Evolutionary conservation across 2,113 vertebrate species (phyloP).

Genomic region (Clupea harengus): DNA sequence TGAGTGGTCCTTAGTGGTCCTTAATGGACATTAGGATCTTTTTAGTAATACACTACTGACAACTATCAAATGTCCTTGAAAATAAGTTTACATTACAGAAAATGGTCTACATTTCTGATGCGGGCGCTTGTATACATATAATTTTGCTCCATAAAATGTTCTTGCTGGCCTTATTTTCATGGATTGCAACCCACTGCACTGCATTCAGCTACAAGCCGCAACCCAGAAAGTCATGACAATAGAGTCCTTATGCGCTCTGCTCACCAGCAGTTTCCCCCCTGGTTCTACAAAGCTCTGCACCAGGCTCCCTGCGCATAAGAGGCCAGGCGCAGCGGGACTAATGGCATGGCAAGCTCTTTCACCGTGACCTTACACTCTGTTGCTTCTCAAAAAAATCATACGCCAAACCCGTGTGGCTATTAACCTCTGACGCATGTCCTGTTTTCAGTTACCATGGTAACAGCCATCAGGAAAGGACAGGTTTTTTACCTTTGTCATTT

Average conservation of each 20-base stretch:
- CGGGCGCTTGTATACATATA: background rate
- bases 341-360: background rate
- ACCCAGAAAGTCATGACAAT: background rate
- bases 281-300: background rate
- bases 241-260: background rate
- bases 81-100: background rate
- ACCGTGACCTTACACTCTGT: background rate
- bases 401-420: background rate
- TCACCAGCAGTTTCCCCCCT: background rate
- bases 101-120: background rate
- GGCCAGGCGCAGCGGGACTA: background rate
- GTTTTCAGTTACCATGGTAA: slow-evolving; percentile 51
- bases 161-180: background rate
- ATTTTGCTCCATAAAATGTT: background rate
- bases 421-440: slow-evolving; percentile 22
- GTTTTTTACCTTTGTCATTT: background rate
- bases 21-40: background rate
- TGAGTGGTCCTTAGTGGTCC: background rate
- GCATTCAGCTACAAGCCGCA: background rate
- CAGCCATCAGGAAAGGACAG: background rate
- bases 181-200: background rate
- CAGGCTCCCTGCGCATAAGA: background rate
- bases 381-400: background rate
- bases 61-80: background rate
- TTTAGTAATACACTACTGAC: background rate